These are phyloP conservation scores for Zaprionus ghesquierei DNA, from an alignment of 1,140 invertebrate genomes.

Conservation along the genomic window DNA sequence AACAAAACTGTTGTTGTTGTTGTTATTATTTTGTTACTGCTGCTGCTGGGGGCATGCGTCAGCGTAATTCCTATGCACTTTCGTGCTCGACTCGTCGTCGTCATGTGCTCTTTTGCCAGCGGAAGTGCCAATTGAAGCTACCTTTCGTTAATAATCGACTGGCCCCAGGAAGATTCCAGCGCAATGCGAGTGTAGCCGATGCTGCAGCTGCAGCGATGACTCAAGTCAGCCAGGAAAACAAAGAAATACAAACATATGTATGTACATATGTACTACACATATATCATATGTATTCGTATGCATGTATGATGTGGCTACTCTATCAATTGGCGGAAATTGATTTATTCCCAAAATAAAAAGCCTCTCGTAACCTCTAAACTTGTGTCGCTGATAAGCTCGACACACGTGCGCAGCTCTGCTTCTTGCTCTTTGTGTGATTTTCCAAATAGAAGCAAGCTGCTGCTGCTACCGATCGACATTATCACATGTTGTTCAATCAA, in stretches of 20 bases:
- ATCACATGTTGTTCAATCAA: not conserved
- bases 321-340: conserved; percentile 34
- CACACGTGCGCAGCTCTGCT: conserved; percentile 4
- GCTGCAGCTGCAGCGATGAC: conserved; percentile 1
- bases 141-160: conserved; percentile 67
- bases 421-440: not conserved
- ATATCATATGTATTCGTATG: not conserved
- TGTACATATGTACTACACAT: not conserved
- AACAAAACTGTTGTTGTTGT: conserved; percentile 8
- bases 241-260: not conserved
- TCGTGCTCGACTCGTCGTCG: conserved; percentile 13
- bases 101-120: conserved; percentile 36
- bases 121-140: conserved; percentile 78
- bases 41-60: conserved; percentile 47
- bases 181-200: no score
- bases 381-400: conserved; percentile 12
- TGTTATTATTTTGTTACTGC: no score
- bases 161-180: conserved; percentile 60
- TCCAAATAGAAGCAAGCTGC: no score
- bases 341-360: not conserved
- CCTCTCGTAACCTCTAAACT: not conserved
- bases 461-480: not conserved
- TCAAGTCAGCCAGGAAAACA: not conserved
- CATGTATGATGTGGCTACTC: not conserved
- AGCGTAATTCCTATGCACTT: conserved; percentile 61